A percentile compares a stretch with the other conserved stretches of the same genome.
phyloP scores from a whole-genome alignment of 23 tunicate species.

The Phallusia fumigata region DNA sequence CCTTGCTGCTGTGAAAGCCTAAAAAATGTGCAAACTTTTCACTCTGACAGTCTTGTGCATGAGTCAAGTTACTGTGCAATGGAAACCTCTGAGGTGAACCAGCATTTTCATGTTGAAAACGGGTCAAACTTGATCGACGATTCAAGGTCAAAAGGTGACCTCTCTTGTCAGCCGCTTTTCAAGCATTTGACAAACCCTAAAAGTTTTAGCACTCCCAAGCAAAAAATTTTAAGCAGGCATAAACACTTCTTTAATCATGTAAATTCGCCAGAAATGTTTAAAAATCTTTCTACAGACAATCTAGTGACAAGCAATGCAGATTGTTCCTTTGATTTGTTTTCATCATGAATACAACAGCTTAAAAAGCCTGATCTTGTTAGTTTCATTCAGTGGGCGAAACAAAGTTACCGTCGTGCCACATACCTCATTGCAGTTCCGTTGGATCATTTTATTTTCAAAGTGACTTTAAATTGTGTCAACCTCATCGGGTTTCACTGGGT shows the following conservation, averaged over 20 bases:
- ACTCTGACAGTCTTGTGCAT: neutral
- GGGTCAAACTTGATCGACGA: too few relatives aligned
- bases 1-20: neutral
- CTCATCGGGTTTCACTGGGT: too few relatives aligned
- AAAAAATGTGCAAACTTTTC: neutral
- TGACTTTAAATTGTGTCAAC: too few relatives aligned
- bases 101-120: too few relatives aligned
- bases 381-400: too few relatives aligned
- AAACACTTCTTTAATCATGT: neutral
- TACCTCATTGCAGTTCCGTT: too few relatives aligned
- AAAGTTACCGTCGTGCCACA: too few relatives aligned
- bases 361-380: too few relatives aligned
- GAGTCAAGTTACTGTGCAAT: neutral
- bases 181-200: neutral
- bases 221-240: neutral
- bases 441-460: too few relatives aligned
- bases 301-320: neutral
- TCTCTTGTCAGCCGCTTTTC: too few relatives aligned
- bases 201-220: conserved; percentile 6
- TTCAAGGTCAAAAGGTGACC: too few relatives aligned
- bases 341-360: neutral
- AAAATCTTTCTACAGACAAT: neutral
- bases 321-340: neutral
- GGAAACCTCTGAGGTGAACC: neutral
- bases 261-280: neutral